Percentiles rank a stretch among this genome's conserved stretches.
Conservation (phyloP, 2,888 invertebrate species). For the Lumbricus terrestris region DNA sequence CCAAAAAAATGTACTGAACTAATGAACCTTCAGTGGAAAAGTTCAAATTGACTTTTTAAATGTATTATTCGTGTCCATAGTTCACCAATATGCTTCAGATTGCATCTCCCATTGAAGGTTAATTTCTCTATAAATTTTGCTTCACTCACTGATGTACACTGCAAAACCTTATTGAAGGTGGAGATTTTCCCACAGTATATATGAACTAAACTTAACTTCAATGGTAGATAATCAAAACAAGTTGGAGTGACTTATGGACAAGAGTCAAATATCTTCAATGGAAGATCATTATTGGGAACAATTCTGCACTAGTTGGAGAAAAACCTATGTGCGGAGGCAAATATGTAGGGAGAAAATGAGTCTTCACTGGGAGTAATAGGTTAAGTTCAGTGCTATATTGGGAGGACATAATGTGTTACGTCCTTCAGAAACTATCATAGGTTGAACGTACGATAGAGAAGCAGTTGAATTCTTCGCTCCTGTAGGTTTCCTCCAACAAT, state of each 20-base stretch:
- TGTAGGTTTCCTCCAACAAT: slow-evolving; percentile 35
- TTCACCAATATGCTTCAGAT: too few relatives aligned
- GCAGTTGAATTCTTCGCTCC: slow-evolving; percentile 15
- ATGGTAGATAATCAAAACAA: too few relatives aligned
- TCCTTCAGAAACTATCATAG: not conserved
- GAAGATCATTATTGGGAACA: too few relatives aligned
- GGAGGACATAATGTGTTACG: not conserved
- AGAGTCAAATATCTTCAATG: too few relatives aligned
- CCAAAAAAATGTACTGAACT: not conserved
- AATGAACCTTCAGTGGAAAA: not conserved
- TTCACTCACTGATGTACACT: too few relatives aligned
- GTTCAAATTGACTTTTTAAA: not conserved
- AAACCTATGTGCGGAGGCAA: not conserved
- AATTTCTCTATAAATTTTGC: too few relatives aligned
- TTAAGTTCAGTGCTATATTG: not conserved
- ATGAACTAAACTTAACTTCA: too few relatives aligned
- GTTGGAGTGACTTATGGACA: too few relatives aligned
- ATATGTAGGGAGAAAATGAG: not conserved
- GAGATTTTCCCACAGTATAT: too few relatives aligned
- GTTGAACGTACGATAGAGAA: slow-evolving; percentile 30
- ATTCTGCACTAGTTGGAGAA: too few relatives aligned
- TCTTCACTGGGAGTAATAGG: not conserved
- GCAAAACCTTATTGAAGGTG: too few relatives aligned
- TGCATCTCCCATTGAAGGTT: too few relatives aligned
- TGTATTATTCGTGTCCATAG: not conserved